phyloP scores from a whole-genome alignment of 2,113 vertebrate species.

The Eulemur rufifrons region DNA sequence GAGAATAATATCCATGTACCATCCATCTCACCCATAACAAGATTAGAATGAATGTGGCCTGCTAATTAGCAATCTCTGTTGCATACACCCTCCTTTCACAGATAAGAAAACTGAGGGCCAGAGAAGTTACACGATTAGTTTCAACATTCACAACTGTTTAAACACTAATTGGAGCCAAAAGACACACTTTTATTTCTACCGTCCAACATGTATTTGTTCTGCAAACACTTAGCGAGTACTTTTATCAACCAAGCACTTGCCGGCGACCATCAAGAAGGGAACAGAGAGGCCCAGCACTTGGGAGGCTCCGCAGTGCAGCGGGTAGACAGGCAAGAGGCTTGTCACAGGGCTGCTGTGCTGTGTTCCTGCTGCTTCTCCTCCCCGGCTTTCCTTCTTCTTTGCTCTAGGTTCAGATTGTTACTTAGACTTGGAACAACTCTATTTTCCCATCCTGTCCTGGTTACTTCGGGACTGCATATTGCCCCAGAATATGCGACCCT shows the following conservation, averaged over 20 bases:
- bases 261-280: rapidly evolving
- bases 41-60: neutral
- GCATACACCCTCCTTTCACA: neutral
- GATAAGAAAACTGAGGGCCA: neutral
- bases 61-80: neutral
- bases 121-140: neutral
- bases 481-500: neutral
- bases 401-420: neutral
- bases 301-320: rapidly evolving
- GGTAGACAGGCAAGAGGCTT: rapidly evolving
- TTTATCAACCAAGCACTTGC: neutral
- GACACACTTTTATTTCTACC: neutral
- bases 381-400: neutral
- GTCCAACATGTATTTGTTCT: neutral
- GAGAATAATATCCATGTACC: neutral
- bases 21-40: neutral
- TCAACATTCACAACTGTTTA: neutral
- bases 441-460: neutral
- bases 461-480: neutral
- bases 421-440: neutral
- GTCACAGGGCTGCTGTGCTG: rapidly evolving
- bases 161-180: neutral
- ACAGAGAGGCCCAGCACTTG: neutral
- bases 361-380: neutral
- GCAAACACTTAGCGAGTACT: neutral